Base-by-base conservation (phyloP, 2,797 vertebrate genomes). In the Sebastes aleutianus region DNA sequence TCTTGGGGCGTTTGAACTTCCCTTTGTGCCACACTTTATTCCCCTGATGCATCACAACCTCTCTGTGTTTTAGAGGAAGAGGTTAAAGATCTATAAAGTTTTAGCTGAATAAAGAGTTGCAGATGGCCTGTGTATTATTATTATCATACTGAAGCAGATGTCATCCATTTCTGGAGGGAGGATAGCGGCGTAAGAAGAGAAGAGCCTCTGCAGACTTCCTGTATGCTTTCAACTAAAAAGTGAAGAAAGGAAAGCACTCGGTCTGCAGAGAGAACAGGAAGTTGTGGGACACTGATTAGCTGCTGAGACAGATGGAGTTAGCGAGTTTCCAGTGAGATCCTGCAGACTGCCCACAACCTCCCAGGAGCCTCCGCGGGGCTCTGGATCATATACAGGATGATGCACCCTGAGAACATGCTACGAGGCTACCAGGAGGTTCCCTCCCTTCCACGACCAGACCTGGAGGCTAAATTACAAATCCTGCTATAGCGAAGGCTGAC, bases 251-350 rank as follows among this genome's bases (percentile, higher is more conserved):
- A 72, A 61, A 78, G 56, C 61, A 8, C 22, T 39, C 29, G 4
- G 72, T 83, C 57, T 73, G 29, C 11, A 10, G 68, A 72, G 71
- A 76, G 53, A 6, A 24, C 59, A 71, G 78, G 86, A 76, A 85
- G 82, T 75, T 59, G 66, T 70, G 66, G 57, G 73, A 72, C 64
- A 47, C 78, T 89, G 85, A 90, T 90, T 84, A 87, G 85, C 79
- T 75, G 80, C 83, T 58, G 70, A 79, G 82, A 86, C 81, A 88
- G 78, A 85, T 85, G 66, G 74, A 81, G 75, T 73, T 74, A 65
- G 69, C 76, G 70, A 29, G 39, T 75, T 82, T 80, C 57, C 54
- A 68, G 34, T 62, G 78, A 86, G 82, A 87, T 53, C 68, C 75
- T 77, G 68, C 83, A 85, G 79, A 63, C 74, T 78, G 64, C 75